A percentile compares a stretch with the other conserved stretches of the same genome.
Evolutionary conservation across 2,113 vertebrate genomes (phyloP).

Genomic region (Zosterops hypoxanthus): DNA sequence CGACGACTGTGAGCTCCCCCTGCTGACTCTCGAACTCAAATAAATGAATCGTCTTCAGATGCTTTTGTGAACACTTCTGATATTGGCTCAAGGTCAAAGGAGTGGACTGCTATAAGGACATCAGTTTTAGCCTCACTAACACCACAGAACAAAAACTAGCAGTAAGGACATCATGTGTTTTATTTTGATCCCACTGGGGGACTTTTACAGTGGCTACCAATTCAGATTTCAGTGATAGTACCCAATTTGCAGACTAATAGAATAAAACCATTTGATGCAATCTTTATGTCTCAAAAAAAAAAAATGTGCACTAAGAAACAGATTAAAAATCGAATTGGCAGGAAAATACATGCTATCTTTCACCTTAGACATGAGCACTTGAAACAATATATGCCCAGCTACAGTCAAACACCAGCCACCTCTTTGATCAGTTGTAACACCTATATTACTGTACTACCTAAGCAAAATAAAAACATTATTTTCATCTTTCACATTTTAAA

Average conservation of each 20-base stretch:
- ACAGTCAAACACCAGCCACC: not conserved
- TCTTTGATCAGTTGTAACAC: not conserved
- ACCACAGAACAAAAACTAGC: not conserved
- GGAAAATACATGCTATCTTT: not conserved
- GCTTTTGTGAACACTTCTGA: not conserved
- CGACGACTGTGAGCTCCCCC: slow-evolving; percentile 42
- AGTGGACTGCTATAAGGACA: not conserved
- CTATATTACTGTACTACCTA: not conserved
- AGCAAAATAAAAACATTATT: not conserved
- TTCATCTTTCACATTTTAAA: not conserved
- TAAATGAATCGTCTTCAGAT: not conserved
- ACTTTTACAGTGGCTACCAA: not conserved
- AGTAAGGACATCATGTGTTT: not conserved
- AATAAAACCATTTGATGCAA: not conserved
- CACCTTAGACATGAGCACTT: not conserved
- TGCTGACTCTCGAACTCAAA: not conserved
- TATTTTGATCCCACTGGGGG: not conserved
- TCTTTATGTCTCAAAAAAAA: not conserved
- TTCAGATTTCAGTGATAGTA: not conserved
- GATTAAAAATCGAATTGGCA: not conserved
- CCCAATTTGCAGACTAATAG: not conserved
- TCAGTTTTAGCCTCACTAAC: not conserved
- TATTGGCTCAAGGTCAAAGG: slow-evolving; percentile 65
- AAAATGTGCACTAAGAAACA: not conserved
- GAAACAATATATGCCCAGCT: not conserved